phyloP scores from a whole-genome alignment of 2,113 vertebrate species.

The Pelecanoides urinatrix region DNA sequence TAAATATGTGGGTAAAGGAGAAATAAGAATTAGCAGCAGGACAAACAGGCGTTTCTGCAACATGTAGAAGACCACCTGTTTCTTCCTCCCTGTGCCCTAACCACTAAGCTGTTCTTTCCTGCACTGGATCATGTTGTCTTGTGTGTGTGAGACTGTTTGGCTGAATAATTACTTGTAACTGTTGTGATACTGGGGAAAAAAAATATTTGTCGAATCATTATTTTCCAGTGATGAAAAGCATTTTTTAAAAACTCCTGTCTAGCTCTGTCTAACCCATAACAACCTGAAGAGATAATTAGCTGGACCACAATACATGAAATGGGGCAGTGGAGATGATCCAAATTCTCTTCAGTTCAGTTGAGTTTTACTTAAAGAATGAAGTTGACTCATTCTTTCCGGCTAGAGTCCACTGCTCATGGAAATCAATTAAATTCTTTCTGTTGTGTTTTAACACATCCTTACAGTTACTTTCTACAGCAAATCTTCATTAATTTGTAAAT shows the following conservation, averaged over 20 bases:
- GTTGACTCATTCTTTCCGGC: conserved; percentile 65
- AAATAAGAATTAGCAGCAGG: neutral
- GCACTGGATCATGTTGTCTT: fast-evolving
- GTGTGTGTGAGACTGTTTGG: fast-evolving
- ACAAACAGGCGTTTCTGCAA: neutral
- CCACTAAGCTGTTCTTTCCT: neutral
- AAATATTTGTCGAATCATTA: fast-evolving
- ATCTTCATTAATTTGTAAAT: conserved; percentile 12
- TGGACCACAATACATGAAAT: neutral
- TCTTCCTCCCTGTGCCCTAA: neutral
- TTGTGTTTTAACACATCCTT: neutral
- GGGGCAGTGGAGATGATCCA: neutral
- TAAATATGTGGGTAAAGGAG: neutral
- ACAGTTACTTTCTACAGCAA: neutral
- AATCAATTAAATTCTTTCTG: conserved; percentile 37
- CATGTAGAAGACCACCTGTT: fast-evolving
- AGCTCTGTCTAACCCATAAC: neutral
- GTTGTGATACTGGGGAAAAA: fast-evolving
- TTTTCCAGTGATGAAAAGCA: neutral
- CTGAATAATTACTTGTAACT: neutral
- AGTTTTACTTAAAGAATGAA: neutral
- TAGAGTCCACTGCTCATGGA: conserved; percentile 7
- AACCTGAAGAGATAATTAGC: neutral
- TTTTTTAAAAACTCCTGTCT: neutral
- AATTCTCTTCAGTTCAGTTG: neutral